phyloP scores from a whole-genome alignment of 2,888 invertebrate genomes.

The Cantharis lateralis region DNA sequence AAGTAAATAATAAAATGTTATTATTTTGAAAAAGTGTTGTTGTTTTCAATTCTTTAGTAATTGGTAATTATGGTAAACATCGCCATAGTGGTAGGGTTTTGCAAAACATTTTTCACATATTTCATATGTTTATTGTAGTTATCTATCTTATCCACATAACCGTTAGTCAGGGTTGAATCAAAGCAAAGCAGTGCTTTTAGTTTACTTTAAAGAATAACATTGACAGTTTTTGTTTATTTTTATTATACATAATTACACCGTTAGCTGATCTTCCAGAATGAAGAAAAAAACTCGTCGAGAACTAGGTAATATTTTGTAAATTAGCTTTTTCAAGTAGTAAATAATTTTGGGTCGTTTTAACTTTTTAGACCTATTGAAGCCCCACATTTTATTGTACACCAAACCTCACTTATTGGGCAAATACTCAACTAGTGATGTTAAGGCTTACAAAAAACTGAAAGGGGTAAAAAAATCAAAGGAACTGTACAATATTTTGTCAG shows the following conservation, averaged over 20 bases:
- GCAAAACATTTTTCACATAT: not conserved
- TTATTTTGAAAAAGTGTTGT: not conserved
- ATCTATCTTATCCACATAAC: not conserved
- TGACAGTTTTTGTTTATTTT: not conserved
- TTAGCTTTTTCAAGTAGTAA: not conserved
- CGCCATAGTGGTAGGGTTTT: not conserved
- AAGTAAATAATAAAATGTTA: too few species aligned
- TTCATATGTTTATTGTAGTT: not conserved
- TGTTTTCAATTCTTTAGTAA: too few species aligned
- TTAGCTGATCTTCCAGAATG: not conserved
- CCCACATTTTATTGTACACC: not conserved
- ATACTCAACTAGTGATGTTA: not conserved
- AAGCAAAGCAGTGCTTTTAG: not conserved
- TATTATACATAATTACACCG: not conserved
- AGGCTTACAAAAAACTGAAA: not conserved
- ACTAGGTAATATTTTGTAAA: not conserved
- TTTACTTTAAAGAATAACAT: not conserved
- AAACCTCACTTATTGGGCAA: not conserved
- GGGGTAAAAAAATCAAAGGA: not conserved
- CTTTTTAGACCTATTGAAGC: not conserved
- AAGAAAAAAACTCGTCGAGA: not conserved
- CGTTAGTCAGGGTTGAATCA: not conserved
- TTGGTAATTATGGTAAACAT: too few species aligned
- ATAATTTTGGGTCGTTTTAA: not conserved
- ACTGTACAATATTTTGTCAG: not conserved